Percentiles rank a stretch among this genome's conserved stretches.
Conservation (phyloP, 1,140 invertebrate species). For the Pogonognathellus flavescens region DNA sequence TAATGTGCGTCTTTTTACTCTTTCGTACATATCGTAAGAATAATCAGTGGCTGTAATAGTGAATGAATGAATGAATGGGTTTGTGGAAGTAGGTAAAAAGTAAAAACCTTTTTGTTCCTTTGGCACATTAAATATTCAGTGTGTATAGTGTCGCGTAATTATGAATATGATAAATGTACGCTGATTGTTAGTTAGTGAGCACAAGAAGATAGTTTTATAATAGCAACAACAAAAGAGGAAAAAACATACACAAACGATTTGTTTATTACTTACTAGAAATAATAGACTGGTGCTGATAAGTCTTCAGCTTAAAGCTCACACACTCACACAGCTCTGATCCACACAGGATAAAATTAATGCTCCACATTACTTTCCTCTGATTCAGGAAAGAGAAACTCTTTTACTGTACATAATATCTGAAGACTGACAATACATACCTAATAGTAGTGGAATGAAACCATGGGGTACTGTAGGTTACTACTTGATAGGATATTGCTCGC, state of each 20-base stretch:
- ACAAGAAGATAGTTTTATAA: no score
- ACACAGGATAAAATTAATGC: slow-evolving; percentile 47
- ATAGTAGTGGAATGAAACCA: background rate
- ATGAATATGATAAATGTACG: background rate
- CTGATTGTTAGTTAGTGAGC: background rate
- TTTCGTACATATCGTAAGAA: no score
- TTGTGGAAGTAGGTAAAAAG: no score
- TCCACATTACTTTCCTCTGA: slow-evolving; percentile 41
- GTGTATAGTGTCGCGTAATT: background rate
- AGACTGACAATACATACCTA: background rate
- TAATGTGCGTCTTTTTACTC: no score
- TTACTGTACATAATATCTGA: slow-evolving; percentile 11
- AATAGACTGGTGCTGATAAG: no score
- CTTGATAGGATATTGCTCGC: slow-evolving; percentile 29
- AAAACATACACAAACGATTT: no score
- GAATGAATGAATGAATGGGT: no score
- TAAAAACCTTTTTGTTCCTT: no score
- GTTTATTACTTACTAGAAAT: no score
- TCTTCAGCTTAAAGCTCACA: background rate
- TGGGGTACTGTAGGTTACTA: background rate
- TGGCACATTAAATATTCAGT: background rate
- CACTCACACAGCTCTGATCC: slow-evolving; percentile 28
- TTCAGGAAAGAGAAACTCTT: slow-evolving; percentile 47
- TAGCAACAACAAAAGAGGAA: no score
- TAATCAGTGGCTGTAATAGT: no score